Base-by-base conservation (phyloP, 1,140 invertebrate genomes). In the Bactericera cockerelli region DNA sequence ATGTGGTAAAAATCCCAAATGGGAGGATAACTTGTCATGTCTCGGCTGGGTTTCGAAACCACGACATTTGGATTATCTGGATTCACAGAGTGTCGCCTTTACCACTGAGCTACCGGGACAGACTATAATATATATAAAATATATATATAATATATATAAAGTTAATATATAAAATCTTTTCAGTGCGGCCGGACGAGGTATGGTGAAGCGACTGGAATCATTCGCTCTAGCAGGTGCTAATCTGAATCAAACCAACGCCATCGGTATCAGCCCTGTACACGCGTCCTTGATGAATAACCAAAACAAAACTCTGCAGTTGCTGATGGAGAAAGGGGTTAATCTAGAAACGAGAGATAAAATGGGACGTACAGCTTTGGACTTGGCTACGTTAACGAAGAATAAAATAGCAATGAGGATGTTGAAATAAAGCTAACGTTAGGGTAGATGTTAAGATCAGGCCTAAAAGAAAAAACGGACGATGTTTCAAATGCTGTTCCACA, bases 221-320 rank as follows among this genome's bases (percentile, higher is more conserved):
- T 83, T 76, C 63, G 61, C 70, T 19, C 55, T 77, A 16, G 82
- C 83, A 6, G 81, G 81, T 1, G 81, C 76, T 1, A 77, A 83
- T 70, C 62, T 86, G 0, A 75, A 75, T 1, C 74, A 78, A 63
- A 56, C 66, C 0, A 80, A 84, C 68, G 64, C 73, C 6, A 77
- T 76, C 1, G 79, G 78, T 36, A 68, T 80, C 21, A 82, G 81
- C 0, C 72, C 80, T 1, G 64, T 85, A 10, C 81, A 85, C 67
- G 64, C 75, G 53, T 79, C 70, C 65, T 66, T 60, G 59, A 56
- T 79, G 26, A 75, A 78, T 60, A 71, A 75, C 14, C 69, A 72
- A 3, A 25, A 33, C 1, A 57, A 68, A 4, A 59, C 69, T 3
- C 66, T 75, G 0, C 57, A 68, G 8, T 79, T 73, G 59, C 67